Evolutionary conservation across 2,888 invertebrate species (phyloP).

Genomic region (Thecocarcelia acutangulata): DNA sequence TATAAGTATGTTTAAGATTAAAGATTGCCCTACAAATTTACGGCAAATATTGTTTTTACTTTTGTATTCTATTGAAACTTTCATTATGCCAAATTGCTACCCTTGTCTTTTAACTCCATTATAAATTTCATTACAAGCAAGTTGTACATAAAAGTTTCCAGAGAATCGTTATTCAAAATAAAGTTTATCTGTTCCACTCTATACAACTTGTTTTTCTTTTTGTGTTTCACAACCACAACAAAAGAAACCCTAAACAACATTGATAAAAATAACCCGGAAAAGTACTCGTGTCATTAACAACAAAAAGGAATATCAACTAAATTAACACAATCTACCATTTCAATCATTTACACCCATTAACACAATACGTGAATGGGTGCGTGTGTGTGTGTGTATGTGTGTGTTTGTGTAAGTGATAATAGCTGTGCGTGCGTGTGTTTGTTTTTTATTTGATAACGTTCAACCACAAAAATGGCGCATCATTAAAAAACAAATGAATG

Average conservation of each 20-base stretch:
- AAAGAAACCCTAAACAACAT: constrained; percentile 11
- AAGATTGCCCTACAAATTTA: too few species aligned
- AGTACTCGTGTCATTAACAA: constrained; percentile 23
- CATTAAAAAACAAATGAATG: constrained; percentile 50
- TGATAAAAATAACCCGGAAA: constrained; percentile 28
- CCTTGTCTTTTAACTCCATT: too few species aligned
- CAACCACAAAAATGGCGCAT: constrained; percentile 62
- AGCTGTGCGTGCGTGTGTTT: not conserved
- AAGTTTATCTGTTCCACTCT: constrained; percentile 55
- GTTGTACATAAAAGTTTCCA: not conserved
- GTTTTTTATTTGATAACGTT: constrained; percentile 42
- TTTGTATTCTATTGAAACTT: too few species aligned
- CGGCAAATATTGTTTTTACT: too few species aligned
- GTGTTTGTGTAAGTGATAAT: not conserved
- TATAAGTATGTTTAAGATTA: too few species aligned
- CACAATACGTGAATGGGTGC: not conserved
- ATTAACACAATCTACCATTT: constrained; percentile 58
- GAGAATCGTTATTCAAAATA: not conserved
- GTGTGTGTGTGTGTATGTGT: not conserved
- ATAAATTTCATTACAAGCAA: not conserved
- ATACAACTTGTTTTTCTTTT: constrained; percentile 47
- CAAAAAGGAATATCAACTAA: constrained; percentile 50
- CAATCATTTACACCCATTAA: constrained; percentile 35
- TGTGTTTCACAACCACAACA: constrained; percentile 15
- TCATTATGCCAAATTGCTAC: too few species aligned